These are phyloP conservation scores for Notodonta dromedarius DNA, from an alignment of 2,888 invertebrate genomes.

Conservation along the genomic window DNA sequence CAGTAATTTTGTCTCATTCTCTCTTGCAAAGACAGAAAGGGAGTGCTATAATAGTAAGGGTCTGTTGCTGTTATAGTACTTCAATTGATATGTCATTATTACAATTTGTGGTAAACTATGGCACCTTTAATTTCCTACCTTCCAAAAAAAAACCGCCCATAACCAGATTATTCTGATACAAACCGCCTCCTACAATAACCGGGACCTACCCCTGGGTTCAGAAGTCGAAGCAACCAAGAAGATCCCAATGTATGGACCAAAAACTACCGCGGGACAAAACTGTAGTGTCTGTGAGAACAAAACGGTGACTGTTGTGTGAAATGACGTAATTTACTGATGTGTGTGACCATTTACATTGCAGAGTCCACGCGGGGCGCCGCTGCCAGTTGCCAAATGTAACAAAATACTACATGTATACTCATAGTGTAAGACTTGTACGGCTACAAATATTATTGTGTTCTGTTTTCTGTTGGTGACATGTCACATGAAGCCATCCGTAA, in stretches of 20 bases:
- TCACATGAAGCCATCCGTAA: background rate
- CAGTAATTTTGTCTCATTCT: background rate
- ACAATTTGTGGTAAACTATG: background rate
- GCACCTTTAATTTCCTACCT: background rate
- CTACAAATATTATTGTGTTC: slow-evolving; percentile 15
- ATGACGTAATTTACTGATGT: slow-evolving; percentile 58
- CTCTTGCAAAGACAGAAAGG: too few species aligned
- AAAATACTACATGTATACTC: slow-evolving; percentile 45
- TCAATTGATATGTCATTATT: too few species aligned
- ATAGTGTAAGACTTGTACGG: slow-evolving; percentile 24
- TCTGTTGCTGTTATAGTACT: too few species aligned
- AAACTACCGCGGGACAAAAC: slow-evolving; percentile 42
- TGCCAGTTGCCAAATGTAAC: slow-evolving; percentile 65
- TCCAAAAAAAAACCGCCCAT: background rate
- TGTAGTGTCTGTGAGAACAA: slow-evolving; percentile 49
- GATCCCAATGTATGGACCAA: slow-evolving; percentile 30
- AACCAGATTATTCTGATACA: slow-evolving; percentile 1
- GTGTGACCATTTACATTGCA: slow-evolving; percentile 79
- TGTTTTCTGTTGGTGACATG: background rate
- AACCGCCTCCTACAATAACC: background rate
- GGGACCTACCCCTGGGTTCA: slow-evolving; percentile 10
- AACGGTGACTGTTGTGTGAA: slow-evolving; percentile 50
- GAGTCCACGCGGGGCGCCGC: slow-evolving; percentile 62
- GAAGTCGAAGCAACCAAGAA: slow-evolving; percentile 37
- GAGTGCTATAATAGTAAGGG: too few species aligned